Base-by-base conservation (phyloP, 1,140 invertebrate species). In the Diuraphis noxia region DNA sequence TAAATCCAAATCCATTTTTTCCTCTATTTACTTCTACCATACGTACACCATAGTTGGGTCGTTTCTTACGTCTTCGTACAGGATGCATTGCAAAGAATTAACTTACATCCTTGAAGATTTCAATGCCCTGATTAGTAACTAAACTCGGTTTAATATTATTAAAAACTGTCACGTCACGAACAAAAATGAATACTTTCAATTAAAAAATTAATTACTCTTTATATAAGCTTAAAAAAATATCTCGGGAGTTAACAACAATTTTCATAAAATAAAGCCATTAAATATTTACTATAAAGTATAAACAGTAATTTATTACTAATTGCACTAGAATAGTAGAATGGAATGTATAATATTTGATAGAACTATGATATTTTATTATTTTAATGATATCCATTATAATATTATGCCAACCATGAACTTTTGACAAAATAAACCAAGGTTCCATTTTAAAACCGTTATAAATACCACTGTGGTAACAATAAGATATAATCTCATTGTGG, bases 1-100 rank as follows among this genome's bases (percentile, higher is more conserved):
- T 98, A 93, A 98, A 98, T 17, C 98, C 98, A 94, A 97, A 98
- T 19, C 97, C 98, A 93, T 97, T 97, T 92, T 96, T 95, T 4
- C 98, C 97, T 91, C 98, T 95, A 1, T 96, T 95, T 19, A 99
- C 96, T 93, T 99, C 97, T 36, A 99, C 97, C 7, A 96, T 97
- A 87, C 97, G 96, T 36, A 98, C 96, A 13, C 96, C 96, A 93
- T 97, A 96, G 93, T 96, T 96, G 13, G 96, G 96, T 81, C 97
- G 94, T 93, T 97, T 97, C 94, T 97, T 97, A 92, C 96, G 95
- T 92, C 97, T 94, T 92, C 97, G 95, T 93, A 96, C 96, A 92
- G 96, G 96, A 93, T 97, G 96, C 95, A 96, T 96, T 90, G 49
- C 85, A 86, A 85, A 77, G n/a, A 91, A 82, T 91, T 82, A 52